Base-by-base conservation (phyloP, 2,888 invertebrate genomes). In the Apotomis betuletana region DNA sequence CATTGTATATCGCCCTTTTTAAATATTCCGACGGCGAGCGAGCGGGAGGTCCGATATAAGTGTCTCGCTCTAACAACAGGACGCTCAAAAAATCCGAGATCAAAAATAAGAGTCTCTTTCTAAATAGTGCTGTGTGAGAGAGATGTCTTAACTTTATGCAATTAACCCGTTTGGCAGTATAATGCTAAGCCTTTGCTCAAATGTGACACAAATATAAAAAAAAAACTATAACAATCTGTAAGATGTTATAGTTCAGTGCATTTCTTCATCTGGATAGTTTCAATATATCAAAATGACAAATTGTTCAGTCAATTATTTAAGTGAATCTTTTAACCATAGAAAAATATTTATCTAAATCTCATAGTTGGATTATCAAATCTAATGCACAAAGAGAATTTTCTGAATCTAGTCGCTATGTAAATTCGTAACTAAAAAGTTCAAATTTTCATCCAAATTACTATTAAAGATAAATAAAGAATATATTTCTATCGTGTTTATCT, bases 401-500 rank as follows among this genome's bases (percentile, higher is more conserved):
- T 36, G 55, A 55, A n/a, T 57, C 65, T 65, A 65, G 63, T 54
- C 13, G 55, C 4, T 65, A 57, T 49, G 49, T 49, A 49, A 65
- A 54, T 55, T 64, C 6, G 9, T 44, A 59, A 71, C 41, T 13
- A 54, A 5, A 69, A 61, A 58, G 69, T 74, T 67, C 70, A 70
- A 70, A 54, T 54, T 63, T 46, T 52, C 12, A 36, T 52, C 52
- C 51, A 63, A 41, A 67, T n/a, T 13, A 41, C 27, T 15, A 67
- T 49, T 9, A 52, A 60, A 67, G 44, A 62, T 51, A 70, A 69
- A 74, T 67, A 58, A 64, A 10, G 62, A 55, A 70, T 70, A 67
- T 67, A 67, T 70, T 62, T 70, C 38, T 70, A 67, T 54, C 67
- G 38, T 63, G 8, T 64, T 70, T 78, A 77, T 78, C 74, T 41